phyloP scores from a whole-genome alignment of 2,888 invertebrate species.

The Melanostoma mellinum region DNA sequence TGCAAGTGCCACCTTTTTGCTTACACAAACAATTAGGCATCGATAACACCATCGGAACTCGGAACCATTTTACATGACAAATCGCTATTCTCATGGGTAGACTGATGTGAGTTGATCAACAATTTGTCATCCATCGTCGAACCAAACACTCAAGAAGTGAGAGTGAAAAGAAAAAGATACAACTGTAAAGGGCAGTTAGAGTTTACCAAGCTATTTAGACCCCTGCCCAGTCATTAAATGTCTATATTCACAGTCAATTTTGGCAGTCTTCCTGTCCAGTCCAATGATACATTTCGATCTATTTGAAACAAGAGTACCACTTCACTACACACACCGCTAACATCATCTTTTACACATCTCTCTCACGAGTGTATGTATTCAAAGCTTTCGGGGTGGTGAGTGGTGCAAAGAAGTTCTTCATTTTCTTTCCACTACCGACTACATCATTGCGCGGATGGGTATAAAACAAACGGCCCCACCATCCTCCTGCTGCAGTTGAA shows the following conservation, averaged over 20 bases:
- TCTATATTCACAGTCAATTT: constrained; percentile 34
- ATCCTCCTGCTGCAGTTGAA: constrained; percentile 74
- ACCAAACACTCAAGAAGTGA: constrained; percentile 8
- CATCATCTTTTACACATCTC: constrained; percentile 30
- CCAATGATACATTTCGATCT: constrained; percentile 33
- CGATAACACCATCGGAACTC: constrained; percentile 51
- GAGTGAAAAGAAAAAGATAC: constrained; percentile 22
- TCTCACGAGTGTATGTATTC: neutral
- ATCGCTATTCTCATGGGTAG: constrained; percentile 28
- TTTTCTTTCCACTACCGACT: constrained; percentile 27
- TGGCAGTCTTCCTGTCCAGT: constrained; percentile 13
- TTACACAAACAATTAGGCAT: constrained; percentile 56
- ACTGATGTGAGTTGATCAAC: constrained; percentile 22
- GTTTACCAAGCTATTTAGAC: constrained; percentile 22
- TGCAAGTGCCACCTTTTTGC: constrained; percentile 26
- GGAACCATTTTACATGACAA: constrained; percentile 52
- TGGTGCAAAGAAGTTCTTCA: constrained; percentile 56
- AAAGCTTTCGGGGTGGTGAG: constrained; percentile 17
- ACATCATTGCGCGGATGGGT: constrained; percentile 43
- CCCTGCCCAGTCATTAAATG: constrained; percentile 16
- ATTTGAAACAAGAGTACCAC: constrained; percentile 45
- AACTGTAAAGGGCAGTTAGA: constrained; percentile 38
- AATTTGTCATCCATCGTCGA: constrained; percentile 25
- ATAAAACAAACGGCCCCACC: constrained; percentile 75
- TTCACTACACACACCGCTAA: constrained; percentile 17